Percentiles rank a stretch among this genome's conserved stretches.
These are phyloP conservation scores for Sylvia borin DNA, from an alignment of 2,797 vertebrate genomes.

Conservation along the genomic window DNA sequence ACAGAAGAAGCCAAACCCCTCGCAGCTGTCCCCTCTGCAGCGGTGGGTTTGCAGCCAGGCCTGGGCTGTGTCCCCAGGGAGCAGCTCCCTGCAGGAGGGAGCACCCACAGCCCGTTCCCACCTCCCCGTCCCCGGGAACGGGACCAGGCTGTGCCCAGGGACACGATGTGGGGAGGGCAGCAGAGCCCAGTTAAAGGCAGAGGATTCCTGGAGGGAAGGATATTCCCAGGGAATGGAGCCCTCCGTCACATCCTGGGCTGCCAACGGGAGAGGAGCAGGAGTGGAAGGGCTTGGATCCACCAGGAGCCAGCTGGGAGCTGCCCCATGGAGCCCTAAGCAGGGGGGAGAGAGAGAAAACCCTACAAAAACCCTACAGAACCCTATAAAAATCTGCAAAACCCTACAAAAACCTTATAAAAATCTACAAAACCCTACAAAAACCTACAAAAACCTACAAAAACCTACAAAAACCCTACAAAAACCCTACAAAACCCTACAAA, in stretches of 20 bases:
- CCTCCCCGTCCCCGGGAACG: background rate
- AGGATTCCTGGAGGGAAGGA: rapidly evolving
- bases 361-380: no score
- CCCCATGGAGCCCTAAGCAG: rapidly evolving
- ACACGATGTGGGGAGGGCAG: rapidly evolving
- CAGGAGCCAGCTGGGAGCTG: rapidly evolving
- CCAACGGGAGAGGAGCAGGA: background rate
- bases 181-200: rapidly evolving
- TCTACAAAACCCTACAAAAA: no score
- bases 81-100: background rate
- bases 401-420: background rate
- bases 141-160: background rate
- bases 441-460: no score
- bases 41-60: background rate
- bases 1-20: no score
- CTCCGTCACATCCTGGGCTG: background rate
- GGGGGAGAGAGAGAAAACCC: background rate
- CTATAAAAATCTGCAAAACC: background rate
- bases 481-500: background rate
- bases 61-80: background rate
- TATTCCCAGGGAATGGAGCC: background rate
- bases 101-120: background rate
- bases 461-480: no score
- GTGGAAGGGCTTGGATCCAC: rapidly evolving
- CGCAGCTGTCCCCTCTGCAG: background rate